Percentiles rank a stretch among this genome's conserved stretches.
Conservation (phyloP, 2,113 vertebrate species). For the Kryptolebias marmoratus region DNA sequence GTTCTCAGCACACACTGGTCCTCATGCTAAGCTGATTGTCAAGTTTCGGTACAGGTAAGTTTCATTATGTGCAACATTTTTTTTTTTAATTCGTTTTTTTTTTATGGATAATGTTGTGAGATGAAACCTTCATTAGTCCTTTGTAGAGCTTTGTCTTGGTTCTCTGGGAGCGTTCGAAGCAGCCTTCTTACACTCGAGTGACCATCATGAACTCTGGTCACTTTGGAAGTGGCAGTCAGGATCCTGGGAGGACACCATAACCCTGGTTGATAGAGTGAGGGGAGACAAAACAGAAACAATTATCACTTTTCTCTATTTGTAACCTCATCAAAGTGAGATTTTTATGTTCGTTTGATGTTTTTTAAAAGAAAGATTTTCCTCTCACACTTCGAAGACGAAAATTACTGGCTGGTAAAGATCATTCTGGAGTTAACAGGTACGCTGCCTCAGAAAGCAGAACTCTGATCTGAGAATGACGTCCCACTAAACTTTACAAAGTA, state of each 20-base stretch:
- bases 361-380: neutral
- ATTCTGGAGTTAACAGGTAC: neutral
- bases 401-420: neutral
- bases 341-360: neutral
- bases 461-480: neutral
- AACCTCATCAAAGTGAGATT: neutral
- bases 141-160: slow-evolving; percentile 60
- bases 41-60: slow-evolving; percentile 69
- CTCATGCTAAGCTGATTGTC: slow-evolving; percentile 74
- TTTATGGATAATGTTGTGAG: slow-evolving; percentile 36
- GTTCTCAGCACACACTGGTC: slow-evolving; percentile 45
- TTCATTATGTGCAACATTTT: slow-evolving; percentile 68
- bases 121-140: slow-evolving; percentile 47
- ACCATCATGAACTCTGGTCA: slow-evolving; percentile 75
- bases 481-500: too few relatives aligned
- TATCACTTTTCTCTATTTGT: slow-evolving; percentile 9
- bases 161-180: slow-evolving; percentile 39
- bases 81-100: slow-evolving; percentile 12
- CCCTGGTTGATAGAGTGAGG: slow-evolving; percentile 74
- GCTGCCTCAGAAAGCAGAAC: neutral
- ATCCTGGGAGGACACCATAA: slow-evolving; percentile 78
- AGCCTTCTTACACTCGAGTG: slow-evolving; percentile 64
- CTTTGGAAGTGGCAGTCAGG: slow-evolving; percentile 75
- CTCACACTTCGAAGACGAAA: neutral
- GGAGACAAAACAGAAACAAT: slow-evolving; percentile 46